Percentiles rank a stretch among this genome's conserved stretches.
Conservation (phyloP, 2,888 invertebrate genomes). For the Furcula furcula region DNA sequence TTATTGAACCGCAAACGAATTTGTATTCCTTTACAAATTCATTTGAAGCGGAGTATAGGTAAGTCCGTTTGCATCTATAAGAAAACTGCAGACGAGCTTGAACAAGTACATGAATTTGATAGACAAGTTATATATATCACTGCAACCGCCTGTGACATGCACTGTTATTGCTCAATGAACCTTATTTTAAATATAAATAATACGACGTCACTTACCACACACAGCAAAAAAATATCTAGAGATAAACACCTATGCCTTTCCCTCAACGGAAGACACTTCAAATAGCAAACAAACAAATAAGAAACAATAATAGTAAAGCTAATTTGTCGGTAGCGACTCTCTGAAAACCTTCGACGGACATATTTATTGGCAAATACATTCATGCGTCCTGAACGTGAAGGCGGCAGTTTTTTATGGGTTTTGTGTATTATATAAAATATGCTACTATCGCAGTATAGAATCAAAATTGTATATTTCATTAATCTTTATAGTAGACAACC, state of each 20-base stretch:
- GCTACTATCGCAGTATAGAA: not conserved
- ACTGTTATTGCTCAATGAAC: slow-evolving; percentile 32
- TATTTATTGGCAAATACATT: slow-evolving; percentile 81
- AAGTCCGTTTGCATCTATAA: too few species aligned
- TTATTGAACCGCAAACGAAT: too few species aligned
- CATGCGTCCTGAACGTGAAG: slow-evolving; percentile 51
- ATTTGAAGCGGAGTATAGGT: too few species aligned
- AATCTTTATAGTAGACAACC: not conserved
- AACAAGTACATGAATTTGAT: slow-evolving; percentile 20
- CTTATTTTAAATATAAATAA: slow-evolving; percentile 24
- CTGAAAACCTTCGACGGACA: slow-evolving; percentile 39
- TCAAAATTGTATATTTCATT: not conserved
- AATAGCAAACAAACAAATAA: slow-evolving; percentile 69
- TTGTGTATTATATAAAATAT: slow-evolving; percentile 15
- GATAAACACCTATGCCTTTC: slow-evolving; percentile 46
- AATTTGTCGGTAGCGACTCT: slow-evolving; percentile 53
- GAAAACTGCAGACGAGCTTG: too few species aligned
- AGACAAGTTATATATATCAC: slow-evolving; percentile 17
- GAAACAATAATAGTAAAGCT: slow-evolving; percentile 49
- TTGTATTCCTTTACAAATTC: too few species aligned
- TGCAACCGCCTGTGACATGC: slow-evolving; percentile 46
- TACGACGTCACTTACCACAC: slow-evolving; percentile 62
- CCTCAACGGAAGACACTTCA: slow-evolving; percentile 50
- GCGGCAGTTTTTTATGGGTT: slow-evolving; percentile 18
- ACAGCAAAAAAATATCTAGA: slow-evolving; percentile 44